Evolutionary conservation across 2,113 vertebrate genomes (phyloP).

Genomic region (human (Homo sapiens)): GRCh38 chr16:61633001-61633500

Average conservation of each 20-base stretch:
- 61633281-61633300: too few species aligned
- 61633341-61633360: too few species aligned
- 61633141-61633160: too few species aligned
- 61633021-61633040: background rate
- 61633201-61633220: background rate
- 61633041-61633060: background rate
- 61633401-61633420: background rate
- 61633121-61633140: background rate
- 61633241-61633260: too few species aligned
- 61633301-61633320: too few species aligned
- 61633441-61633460: background rate
- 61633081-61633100: fast-evolving
- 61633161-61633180: background rate
- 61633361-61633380: too few species aligned
- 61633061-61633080: background rate
- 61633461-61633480: background rate
- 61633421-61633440: too few species aligned
- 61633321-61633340: too few species aligned
- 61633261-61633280: too few species aligned
- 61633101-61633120: fast-evolving
- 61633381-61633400: background rate
- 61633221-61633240: too few species aligned
- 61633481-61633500: fast-evolving
- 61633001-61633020: fast-evolving
- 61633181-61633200: background rate